Base-by-base conservation (phyloP, 2,888 invertebrate species). In the Drosophila phalerata region DNA sequence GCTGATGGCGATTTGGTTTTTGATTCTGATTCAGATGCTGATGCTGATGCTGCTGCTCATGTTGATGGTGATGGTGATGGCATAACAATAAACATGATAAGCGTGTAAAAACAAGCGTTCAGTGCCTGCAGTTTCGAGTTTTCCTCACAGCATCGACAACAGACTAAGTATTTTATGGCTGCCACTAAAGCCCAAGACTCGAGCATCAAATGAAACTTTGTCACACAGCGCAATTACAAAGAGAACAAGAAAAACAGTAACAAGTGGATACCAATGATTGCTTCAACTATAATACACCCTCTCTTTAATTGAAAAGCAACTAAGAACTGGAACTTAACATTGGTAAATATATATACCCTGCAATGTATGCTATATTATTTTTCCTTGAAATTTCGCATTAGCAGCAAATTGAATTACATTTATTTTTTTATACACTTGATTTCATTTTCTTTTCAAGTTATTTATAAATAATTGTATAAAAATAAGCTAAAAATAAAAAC, bases 31-130 rank as follows among this genome's bases (percentile, higher is more conserved):
- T 34, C 51, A 13, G 37, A 28, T 52, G 30, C 37, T 34, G 61
- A 5, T 22, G 22, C 53, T 56, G 72, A 52, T 58, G 28, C 25
- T 30, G 40, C 40, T 60, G 43, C 37, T 40, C 64, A 68, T 57
- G 77, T 30, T 67, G 55, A 77, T 75, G 79, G 52, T 56, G 76
- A 77, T 68, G 81, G 74, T 55, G 81, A 78, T 77, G 79, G 76
- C 76, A 76, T 81, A 79, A 79, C 83, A 80, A 80, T 80, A 82
- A 80, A 80, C 69, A 82, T 80, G 63, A 73, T 76, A 79, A 58
- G 78, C 73, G 83, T 79, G 77, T 82, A 80, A 79, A 77, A 79
- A 69, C 80, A 82, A 73, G 67, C 63, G 77, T 25, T 65, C 66
- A 65, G 65, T 52, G 58, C 57, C 52, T 58, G 69, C 57, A 48